Conservation (phyloP, 2,113 vertebrate genomes). For the Megaceryle torquata region DNA sequence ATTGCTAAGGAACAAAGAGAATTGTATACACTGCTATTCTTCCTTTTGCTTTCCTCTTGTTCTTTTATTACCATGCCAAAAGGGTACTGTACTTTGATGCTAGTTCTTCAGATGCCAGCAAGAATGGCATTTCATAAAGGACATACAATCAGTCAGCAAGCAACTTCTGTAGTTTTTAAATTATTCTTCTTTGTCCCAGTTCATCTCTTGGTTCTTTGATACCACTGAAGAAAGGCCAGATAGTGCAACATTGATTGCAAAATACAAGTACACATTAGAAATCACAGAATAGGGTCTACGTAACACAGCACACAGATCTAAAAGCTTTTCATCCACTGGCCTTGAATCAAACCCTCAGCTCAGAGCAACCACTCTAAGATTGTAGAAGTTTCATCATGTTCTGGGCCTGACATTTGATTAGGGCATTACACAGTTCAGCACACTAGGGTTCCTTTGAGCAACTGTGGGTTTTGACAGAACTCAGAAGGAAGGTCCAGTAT, state of each 20-base stretch:
- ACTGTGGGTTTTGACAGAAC: not conserved
- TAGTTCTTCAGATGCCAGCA: not conserved
- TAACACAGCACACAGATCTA: not conserved
- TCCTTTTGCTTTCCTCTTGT: not conserved
- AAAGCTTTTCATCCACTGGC: not conserved
- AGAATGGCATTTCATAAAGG: not conserved
- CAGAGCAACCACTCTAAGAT: not conserved
- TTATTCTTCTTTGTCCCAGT: not conserved
- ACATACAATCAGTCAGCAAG: not conserved
- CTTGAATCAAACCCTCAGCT: not conserved
- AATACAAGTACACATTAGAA: not conserved
- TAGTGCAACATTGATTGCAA: not conserved
- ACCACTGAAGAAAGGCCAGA: not conserved
- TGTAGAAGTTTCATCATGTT: not conserved
- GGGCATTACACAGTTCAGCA: not conserved
- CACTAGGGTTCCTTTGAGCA: not conserved
- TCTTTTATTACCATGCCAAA: not conserved
- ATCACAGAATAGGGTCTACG: not conserved
- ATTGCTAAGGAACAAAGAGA: not conserved
- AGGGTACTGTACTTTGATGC: not conserved
- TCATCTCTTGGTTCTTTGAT: not conserved
- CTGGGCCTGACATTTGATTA: not conserved
- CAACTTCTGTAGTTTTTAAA: not conserved
- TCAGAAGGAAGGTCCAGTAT: not conserved
- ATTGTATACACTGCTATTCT: not conserved